Evolutionary conservation across 1,140 invertebrate genomes (phyloP).

Genomic region (Belonocnema kinseyi): DNA sequence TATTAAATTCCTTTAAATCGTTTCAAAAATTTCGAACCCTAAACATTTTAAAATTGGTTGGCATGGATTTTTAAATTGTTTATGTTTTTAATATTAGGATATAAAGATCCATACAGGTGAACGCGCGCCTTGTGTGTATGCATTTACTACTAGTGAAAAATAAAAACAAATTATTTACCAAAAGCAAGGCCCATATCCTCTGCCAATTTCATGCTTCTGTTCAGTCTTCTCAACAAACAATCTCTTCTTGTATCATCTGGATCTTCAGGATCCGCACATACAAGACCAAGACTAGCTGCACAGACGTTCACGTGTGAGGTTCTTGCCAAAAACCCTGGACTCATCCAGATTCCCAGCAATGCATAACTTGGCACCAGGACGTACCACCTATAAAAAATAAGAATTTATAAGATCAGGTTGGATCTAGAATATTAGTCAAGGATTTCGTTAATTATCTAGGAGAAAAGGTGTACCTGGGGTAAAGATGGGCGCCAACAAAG

Average conservation of each 20-base stretch:
- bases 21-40: no score
- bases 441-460: background rate
- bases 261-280: conserved; percentile 77
- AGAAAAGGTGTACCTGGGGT: conserved; percentile 77
- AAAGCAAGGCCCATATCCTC: conserved; percentile 68
- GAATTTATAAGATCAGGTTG: background rate
- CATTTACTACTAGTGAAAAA: background rate
- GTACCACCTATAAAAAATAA: conserved; percentile 68
- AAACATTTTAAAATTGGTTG: no score
- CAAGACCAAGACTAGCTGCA: conserved; percentile 77
- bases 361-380: conserved; percentile 79
- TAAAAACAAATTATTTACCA: conserved; percentile 32
- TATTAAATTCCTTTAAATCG: no score
- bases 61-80: no score
- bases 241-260: conserved; percentile 72
- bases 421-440: background rate
- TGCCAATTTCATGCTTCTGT: conserved; percentile 65
- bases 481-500: conserved; percentile 79
- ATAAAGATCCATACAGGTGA: no score
- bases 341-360: conserved; percentile 77
- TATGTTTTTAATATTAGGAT: no score
- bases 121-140: no score
- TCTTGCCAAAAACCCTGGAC: conserved; percentile 77
- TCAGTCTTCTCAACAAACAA: conserved; percentile 66
- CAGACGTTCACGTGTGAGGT: conserved; percentile 78